Evolutionary conservation across 2,888 invertebrate species (phyloP), one percentile per base, ranked within the genome.

Genomic region (Platycnemis pennipes): DNA sequence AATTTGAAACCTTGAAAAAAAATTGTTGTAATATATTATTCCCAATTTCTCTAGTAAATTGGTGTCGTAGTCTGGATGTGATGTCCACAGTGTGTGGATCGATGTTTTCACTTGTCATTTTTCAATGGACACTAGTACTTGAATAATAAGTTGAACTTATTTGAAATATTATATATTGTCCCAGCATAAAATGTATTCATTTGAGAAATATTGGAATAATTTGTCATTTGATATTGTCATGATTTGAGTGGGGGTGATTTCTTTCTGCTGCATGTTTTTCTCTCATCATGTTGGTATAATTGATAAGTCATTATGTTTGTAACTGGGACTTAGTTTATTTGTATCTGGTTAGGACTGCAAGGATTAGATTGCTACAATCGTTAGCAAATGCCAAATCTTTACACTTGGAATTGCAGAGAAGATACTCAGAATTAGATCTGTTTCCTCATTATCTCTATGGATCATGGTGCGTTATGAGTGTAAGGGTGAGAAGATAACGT

Each of bases 341-440:
- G 77, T 37, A 37, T 37, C 37, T 11, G 11, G 77, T 37, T n/a
- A 11, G 11, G 77, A 37, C 77, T 37, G 1, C 0, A 37, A 5
- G 11, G 77, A 31, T 77, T 77, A 37, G 11, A 37, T 31, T 37
- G 37, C 37, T 77, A 77, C 31, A 37, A 1, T 11, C 37, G 16
- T 13, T 77, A 37, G 77, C 31, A 77, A 77, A n/a, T 11, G 77
- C 37, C 77, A 77, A 77, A 77, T 77, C 37, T 77, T 77, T 77
- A 37, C 37, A 16, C 37, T 37, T 37, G 8, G 77, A 77, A 77
- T 77, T 77, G 13, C 37, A 13, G 13, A 13, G 8, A 37, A 77
- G 77, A 77, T 77, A 77, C 77, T 77, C 37, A 13, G 77, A 77
- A 77, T 77, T 77, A 77, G 77, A 77, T 77, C 77, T 77, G 31